A percentile compares a stretch with the other conserved stretches of the same genome.
These are phyloP conservation scores for Antennarius striatus DNA, from an alignment of 2,113 vertebrate species.

Conservation along the genomic window DNA sequence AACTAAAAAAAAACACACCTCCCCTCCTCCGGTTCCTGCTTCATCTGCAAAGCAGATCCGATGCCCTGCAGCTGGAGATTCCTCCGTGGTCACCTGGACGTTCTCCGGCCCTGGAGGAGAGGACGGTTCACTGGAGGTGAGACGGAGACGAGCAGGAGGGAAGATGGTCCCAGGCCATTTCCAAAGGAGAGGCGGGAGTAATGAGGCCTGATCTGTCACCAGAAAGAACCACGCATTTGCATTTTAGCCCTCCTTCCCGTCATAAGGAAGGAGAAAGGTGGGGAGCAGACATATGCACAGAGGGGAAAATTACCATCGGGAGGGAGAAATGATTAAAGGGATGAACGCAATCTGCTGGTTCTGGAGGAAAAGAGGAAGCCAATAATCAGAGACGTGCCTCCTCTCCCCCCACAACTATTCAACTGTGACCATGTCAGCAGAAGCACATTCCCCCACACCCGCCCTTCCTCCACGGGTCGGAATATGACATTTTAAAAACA, in stretches of 20 bases:
- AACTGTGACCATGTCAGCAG: slow-evolving; percentile 51
- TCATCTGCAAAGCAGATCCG: slow-evolving; percentile 62
- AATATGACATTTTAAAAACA: slow-evolving; percentile 40
- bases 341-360: slow-evolving; percentile 73
- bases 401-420: slow-evolving; percentile 46
- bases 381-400: slow-evolving; percentile 63
- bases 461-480: slow-evolving; percentile 22
- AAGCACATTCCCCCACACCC: slow-evolving; percentile 46
- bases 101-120: slow-evolving; percentile 47
- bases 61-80: slow-evolving; percentile 35
- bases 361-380: slow-evolving; percentile 63
- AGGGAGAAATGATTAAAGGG: slow-evolving; percentile 69
- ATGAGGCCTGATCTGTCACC: slow-evolving; percentile 81
- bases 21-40: slow-evolving; percentile 33
- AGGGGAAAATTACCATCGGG: slow-evolving; percentile 66
- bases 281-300: slow-evolving; percentile 47
- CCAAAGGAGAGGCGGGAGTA: slow-evolving; percentile 78
- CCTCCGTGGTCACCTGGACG: slow-evolving; percentile 66
- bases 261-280: slow-evolving; percentile 47
- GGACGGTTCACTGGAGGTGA: slow-evolving; percentile 54
- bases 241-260: slow-evolving; percentile 69
- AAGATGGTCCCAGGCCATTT: slow-evolving; percentile 74
- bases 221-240: slow-evolving; percentile 80
- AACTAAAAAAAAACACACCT: slow-evolving; percentile 44
- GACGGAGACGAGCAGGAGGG: slow-evolving; percentile 44